Evolutionary conservation across 2,888 invertebrate genomes (phyloP), one percentile per base, ranked within the genome.

Genomic region (Nezara viridula): DNA sequence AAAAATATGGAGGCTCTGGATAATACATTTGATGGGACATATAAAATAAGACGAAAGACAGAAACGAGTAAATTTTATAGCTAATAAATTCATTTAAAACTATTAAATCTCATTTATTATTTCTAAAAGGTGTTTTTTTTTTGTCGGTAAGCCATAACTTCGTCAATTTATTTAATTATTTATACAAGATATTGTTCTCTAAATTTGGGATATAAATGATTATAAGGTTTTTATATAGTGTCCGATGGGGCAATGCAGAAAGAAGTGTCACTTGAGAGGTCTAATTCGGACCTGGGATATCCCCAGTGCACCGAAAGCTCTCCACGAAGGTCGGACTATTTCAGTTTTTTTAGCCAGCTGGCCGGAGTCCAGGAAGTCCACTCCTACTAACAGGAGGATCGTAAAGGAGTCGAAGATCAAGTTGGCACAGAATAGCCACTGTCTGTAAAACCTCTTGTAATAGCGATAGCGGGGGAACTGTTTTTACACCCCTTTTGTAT

Each of bases 341-440:
- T 47, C 44, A 24, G 24, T 81, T 73, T 73, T 73, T 73, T 37
- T 2, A 73, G 66, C 66, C 66, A 32, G 32, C 66, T 81, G 81
- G 81, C 81, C 6, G n/a, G 0, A 3, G 81, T 81, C 81, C 81
- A 81, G 81, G 14, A 81, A 47, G 81, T 81, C 44, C 81, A 81
- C 44, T 81, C 16, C 81, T 47, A 47, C 44, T 81, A 81, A 81
- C 44, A n/a, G 44, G 77, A 27, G 21, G 77, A 32, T 77, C 77
- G 24, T 40, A 77, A 81, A 81, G 44, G 44, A 81, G 44, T 81
- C 81, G 37, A 73, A 81, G 81, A 81, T 40, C 40, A 81, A 44
- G 44, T 81, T 81, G 81, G 81, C 81, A 44, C 81, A 14, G 44
- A 44, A 81, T 44, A 81, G 44, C 44, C 40, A 81, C 44, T 81